phyloP scores from a whole-genome alignment of 2,113 vertebrate genomes.

The Macheiramphus alcinus region DNA sequence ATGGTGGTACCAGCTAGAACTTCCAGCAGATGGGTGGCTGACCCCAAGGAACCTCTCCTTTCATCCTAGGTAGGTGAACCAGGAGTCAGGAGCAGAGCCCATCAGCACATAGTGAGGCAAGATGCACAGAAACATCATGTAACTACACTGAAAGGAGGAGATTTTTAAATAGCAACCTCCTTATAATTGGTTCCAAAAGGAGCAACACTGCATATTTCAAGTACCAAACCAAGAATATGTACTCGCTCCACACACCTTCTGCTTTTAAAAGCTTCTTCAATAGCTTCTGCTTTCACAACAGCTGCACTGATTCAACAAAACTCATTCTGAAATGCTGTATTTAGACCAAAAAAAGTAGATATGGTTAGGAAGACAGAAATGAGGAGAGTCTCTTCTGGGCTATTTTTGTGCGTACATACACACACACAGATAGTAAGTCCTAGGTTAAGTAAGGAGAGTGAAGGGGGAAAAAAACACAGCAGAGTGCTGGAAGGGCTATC shows the following conservation, averaged over 20 bases:
- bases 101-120: background rate
- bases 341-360: background rate
- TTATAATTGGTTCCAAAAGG: background rate
- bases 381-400: background rate
- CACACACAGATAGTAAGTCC: background rate
- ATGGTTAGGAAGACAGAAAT: background rate
- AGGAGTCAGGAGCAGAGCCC: background rate
- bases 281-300: background rate
- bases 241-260: background rate
- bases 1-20: background rate
- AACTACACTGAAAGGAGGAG: background rate
- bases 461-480: rapidly evolving
- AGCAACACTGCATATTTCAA: background rate
- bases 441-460: background rate
- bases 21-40: background rate
- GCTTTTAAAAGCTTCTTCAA: background rate
- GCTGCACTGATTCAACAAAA: background rate
- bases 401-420: background rate
- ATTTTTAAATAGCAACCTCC: background rate
- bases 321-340: background rate
- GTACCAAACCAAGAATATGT: background rate
- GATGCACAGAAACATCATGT: background rate
- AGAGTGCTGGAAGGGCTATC: background rate
- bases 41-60: background rate
- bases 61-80: background rate